A percentile compares a stretch with the other conserved stretches of the same genome.
phyloP scores from a whole-genome alignment of 2,888 invertebrate genomes.

The Scaptodrosophila latifasciaeformis region DNA sequence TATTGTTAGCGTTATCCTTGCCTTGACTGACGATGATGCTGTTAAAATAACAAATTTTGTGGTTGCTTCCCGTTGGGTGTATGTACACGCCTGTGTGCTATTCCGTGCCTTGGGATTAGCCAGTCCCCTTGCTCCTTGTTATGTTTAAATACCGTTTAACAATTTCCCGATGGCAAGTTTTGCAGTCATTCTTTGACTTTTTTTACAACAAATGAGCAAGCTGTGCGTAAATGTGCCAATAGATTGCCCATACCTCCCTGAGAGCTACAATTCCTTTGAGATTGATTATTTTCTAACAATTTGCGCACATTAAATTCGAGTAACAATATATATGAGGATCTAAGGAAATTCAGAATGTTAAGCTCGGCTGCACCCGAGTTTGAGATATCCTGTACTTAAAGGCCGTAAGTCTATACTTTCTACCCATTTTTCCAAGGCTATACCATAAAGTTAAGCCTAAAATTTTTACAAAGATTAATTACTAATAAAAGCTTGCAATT shows the following conservation, averaged over 20 bases:
- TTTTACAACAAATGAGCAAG: slow-evolving; percentile 35
- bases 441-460: neutral
- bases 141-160: slow-evolving; percentile 70
- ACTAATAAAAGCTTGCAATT: neutral
- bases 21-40: slow-evolving; percentile 40
- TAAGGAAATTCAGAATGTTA: no score
- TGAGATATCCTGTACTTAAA: no score
- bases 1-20: slow-evolving; percentile 41
- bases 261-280: slow-evolving; percentile 39
- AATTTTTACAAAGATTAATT: neutral
- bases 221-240: slow-evolving; percentile 9
- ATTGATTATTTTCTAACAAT: slow-evolving; percentile 55
- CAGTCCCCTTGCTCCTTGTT: slow-evolving; percentile 29
- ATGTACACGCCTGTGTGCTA: no score
- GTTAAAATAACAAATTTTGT: slow-evolving; percentile 62
- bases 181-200: slow-evolving; percentile 10
- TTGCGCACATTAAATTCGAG: slow-evolving; percentile 45
- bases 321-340: slow-evolving; percentile 1
- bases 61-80: slow-evolving; percentile 62
- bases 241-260: slow-evolving; percentile 29
- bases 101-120: slow-evolving; percentile 59
- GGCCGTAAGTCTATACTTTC: neutral
- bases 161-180: slow-evolving; percentile 59
- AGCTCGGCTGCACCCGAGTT: no score
- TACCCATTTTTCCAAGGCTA: neutral